Base-by-base conservation (phyloP, 2,113 vertebrate species). In the Mustelus asterias region DNA sequence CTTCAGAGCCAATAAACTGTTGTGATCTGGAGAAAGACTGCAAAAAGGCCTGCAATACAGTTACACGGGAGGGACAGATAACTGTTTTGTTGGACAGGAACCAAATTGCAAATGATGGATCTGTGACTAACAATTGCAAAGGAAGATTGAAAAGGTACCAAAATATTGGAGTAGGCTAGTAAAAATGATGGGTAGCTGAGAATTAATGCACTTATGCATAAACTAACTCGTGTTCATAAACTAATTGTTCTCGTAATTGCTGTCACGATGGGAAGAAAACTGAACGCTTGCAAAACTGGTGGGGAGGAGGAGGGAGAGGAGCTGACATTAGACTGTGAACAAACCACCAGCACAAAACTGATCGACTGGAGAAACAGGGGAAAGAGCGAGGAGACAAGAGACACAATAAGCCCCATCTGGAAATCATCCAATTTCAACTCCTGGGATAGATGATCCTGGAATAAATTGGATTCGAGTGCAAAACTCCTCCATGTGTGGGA, bases 391-490 rank as follows among this genome's bases (percentile, higher is more conserved):
- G 58, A n/a, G 10, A 65, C 33, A 92, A 65, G 58, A 88, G 44
- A 63, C 89, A 65, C 58, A 63, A 93, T 20, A 65, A 93, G 60
- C 89, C 65, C 65, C 89, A 93, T 93, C 63, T 93, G 60, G 89
- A 65, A 93, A 93, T 65, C 7, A 1, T 93, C 89, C 89, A 93
- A 65, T 93, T 93, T 93, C 60, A 93, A 93, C 89, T 93, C 14
- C 60, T 93, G 89, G 33, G 60, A 93, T 14, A 65, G 89, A 93
- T 65, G 33, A 93, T 93, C 60, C 16, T 65, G 65, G 89, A 93
- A 93, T 63, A 93, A 93, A 93, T 93, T 93, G 89, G 89, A 93
- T 93, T 93, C n/a, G 60, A 93, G 89, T 93, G 60, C 89, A 93
- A 54, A 83, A 65, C 89, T 93, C 60, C n/a, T 93, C 89, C 89